Base-by-base conservation (phyloP, 1,140 invertebrate genomes). In the Drosophila nannoptera region DNA sequence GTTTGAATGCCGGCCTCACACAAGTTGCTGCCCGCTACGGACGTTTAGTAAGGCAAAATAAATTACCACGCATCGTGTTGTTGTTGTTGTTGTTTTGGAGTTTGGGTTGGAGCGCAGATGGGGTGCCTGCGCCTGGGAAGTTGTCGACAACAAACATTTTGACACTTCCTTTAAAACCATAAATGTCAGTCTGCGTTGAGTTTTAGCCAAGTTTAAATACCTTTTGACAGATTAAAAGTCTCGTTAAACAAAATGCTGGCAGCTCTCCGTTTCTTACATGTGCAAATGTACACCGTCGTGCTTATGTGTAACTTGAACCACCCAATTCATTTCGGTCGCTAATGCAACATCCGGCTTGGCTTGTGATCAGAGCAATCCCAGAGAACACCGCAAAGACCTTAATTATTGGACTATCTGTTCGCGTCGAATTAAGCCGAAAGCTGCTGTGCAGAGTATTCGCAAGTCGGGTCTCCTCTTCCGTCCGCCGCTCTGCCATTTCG, bases 151-250 rank as follows among this genome's bases (percentile, higher is more conserved):
- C 84, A 87, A 87, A 87, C 84, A 87, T 87, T 87, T 84, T 84
- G 84, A 87, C 84, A 87, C 84, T 87, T 87, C 75, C 84, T 81
- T 75, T 77, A 78, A 87, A 87, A 87, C 84, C 84, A 87, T 87
- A 87, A 87, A 81, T 84, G 84, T 87, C 84, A 87, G 84, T 81
- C 84, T 81, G 78, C 71, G 84, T 84, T 87, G 71, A 87, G 84
- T 80, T 78, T 87, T 81, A 80, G 78, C 70, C 68, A 87, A 87
- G 69, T 88, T 88, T 88, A 88, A 88, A 88, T 88, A 88, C 87
- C 87, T 88, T 78, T 88, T 68, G 87, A 88, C 87, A 88, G 87
- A 87, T 88, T 88, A 88, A 88, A 88, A 88, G 86, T 88, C 86
- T 82, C 73, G 73, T 88, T 88, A 80, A 86, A 77, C 74, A 77